phyloP scores from a whole-genome alignment of 2,113 vertebrate genomes.

The Pelusios castaneus region DNA sequence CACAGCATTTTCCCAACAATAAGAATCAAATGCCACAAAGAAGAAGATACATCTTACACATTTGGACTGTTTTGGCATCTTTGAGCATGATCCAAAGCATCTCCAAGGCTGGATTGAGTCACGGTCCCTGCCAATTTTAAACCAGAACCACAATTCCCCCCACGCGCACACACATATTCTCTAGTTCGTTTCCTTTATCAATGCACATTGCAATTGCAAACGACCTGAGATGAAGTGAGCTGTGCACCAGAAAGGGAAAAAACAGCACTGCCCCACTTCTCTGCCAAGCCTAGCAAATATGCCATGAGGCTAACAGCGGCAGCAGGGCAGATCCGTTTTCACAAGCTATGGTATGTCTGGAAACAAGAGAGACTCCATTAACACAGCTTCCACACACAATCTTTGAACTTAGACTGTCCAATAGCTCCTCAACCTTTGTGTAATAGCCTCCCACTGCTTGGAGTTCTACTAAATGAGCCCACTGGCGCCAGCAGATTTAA shows the following conservation, averaged over 20 bases:
- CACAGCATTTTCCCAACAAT: slow-evolving; percentile 5
- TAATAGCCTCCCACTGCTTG: background rate
- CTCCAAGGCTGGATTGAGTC: accelerated
- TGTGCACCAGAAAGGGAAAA: accelerated
- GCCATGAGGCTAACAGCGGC: background rate
- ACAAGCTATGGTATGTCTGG: accelerated
- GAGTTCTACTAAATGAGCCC: background rate
- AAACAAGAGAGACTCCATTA: background rate
- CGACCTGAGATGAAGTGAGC: accelerated
- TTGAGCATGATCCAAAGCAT: accelerated
- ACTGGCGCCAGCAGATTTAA: background rate
- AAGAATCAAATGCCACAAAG: background rate
- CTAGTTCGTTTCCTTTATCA: accelerated
- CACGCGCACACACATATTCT: background rate
- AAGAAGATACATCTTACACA: background rate
- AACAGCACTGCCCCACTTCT: accelerated
- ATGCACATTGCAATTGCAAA: background rate
- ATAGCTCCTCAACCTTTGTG: background rate
- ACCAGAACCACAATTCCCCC: background rate
- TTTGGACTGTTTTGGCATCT: background rate
- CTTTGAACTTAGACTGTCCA: background rate
- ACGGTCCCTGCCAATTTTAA: background rate
- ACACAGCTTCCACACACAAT: background rate
- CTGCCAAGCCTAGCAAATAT: background rate
- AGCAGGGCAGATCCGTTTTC: no score